A percentile compares a stretch with the other conserved stretches of the same genome.
Evolutionary conservation across 2,888 invertebrate species (phyloP).

Genomic region (Caenorhabditis afra): DNA sequence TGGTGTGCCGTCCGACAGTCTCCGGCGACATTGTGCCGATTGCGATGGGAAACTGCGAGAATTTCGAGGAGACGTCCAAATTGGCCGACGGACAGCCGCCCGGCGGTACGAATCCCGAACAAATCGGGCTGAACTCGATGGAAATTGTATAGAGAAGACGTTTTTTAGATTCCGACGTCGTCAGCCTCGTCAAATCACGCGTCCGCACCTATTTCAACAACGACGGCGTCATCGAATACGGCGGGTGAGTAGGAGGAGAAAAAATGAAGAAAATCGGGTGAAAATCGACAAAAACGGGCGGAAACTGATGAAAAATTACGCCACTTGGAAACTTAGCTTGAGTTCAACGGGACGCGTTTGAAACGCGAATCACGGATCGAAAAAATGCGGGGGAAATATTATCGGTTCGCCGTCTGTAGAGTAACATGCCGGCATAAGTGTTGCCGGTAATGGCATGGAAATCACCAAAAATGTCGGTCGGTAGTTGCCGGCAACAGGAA

Average conservation of each 20-base stretch:
- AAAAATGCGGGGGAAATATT: no score
- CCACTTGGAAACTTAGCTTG: no score
- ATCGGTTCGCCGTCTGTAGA: no score
- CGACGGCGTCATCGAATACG: constrained; percentile 62
- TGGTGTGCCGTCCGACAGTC: constrained; percentile 51
- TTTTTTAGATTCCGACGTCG: constrained; percentile 56
- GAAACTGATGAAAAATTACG: no score
- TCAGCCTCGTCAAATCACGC: constrained; percentile 47
- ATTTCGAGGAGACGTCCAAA: constrained; percentile 34
- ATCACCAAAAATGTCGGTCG: no score
- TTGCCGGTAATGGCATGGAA: no score
- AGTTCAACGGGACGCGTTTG: no score
- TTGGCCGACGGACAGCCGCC: constrained; percentile 25
- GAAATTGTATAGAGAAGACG: background rate
- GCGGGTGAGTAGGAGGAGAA: constrained; percentile 42
- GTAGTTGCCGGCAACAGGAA: no score
- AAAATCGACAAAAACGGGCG: no score
- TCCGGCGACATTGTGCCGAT: constrained; percentile 56
- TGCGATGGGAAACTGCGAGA: constrained; percentile 50
- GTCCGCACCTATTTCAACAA: constrained; percentile 64
- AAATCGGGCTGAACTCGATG: background rate
- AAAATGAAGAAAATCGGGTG: no score
- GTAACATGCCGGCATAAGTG: no score
- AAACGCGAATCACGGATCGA: no score
- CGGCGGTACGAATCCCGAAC: constrained; percentile 36